A percentile compares a stretch with the other conserved stretches of the same genome.
These are phyloP conservation scores for Chiloscyllium punctatum DNA, from an alignment of 2,797 vertebrate genomes.

Conservation along the genomic window DNA sequence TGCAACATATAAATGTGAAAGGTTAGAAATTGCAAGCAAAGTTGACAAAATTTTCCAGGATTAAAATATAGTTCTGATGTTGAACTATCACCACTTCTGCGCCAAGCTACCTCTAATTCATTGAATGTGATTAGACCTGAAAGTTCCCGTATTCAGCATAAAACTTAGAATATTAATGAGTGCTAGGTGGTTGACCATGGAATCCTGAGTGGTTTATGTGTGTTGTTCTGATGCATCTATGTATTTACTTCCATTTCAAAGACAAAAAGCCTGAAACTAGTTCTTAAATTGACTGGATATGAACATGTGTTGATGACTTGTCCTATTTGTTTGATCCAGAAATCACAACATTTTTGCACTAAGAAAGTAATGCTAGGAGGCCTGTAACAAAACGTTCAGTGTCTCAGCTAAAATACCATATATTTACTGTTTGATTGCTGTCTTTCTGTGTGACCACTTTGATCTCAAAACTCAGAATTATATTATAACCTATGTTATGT, in stretches of 20 bases:
- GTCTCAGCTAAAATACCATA: background rate
- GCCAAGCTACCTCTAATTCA: background rate
- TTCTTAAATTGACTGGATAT: background rate
- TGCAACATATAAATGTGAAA: background rate
- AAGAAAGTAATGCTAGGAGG: background rate
- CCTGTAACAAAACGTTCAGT: background rate
- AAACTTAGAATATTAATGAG: no score
- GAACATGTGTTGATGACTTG: background rate
- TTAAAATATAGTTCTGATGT: background rate
- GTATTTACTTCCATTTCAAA: constrained; percentile 2
- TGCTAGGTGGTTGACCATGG: background rate
- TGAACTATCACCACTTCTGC: background rate
- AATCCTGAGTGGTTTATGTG: background rate
- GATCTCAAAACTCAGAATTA: background rate
- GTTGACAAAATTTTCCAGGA: background rate
- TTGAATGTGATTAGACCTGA: background rate
- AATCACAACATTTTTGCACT: background rate
- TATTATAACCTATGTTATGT: background rate
- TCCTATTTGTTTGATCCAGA: background rate
- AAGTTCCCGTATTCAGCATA: background rate
- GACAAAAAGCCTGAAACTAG: background rate
- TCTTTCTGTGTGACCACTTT: background rate
- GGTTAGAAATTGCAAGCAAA: background rate
- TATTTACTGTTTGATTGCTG: background rate
- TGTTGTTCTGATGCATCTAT: background rate